Evolutionary conservation across 1,140 invertebrate genomes (phyloP), one percentile per base, ranked within the genome.

Genomic region (Patella vulgata): DNA sequence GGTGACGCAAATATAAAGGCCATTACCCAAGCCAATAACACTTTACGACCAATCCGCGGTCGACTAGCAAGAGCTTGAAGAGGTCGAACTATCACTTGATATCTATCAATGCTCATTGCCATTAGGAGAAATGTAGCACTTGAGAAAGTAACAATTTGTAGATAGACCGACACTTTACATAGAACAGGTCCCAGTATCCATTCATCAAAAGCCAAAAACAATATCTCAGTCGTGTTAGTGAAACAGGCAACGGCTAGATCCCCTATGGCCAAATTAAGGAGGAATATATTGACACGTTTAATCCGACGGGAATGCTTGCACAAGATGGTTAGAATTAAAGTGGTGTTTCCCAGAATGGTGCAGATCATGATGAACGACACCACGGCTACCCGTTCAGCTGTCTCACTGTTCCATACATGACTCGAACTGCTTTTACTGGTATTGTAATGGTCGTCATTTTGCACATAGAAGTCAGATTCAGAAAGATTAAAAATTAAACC

Each of bases 171-270:
- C 3, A 85, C 60, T 71, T 86, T 86, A 74, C 85, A 87, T 6
- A 75, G 66, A 12, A 81, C 73, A 1, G 84, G 82, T 3, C 86
- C 78, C 17, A 81, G 74, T 5, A 84, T 76, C 86, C 86, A 87
- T 58, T 82, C 77, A 25, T 84, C 84, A 57, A 84, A 84, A 12
- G 81, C 84, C 0, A 85, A 71, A 73, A 85, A 76, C 1, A 81
- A 67, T 23, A 87, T 79, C 63, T 86, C 85, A 0, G 82, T 82
- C 12, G 82, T 81, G 84, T 86, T 86, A 1, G 84, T 85, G n/a
- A 86, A 79, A 27, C 74, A 68, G 31, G 83, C 83, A 3, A 86
- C 82, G 3, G 83, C 81, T 25, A 87, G 67, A 69, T 87, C 85
- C 3, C 84, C 85, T 36, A 85, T 72, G 19, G 84, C 85, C 33